These are phyloP conservation scores for Cinara cedri DNA, from an alignment of 2,888 invertebrate genomes.

Conservation along the genomic window DNA sequence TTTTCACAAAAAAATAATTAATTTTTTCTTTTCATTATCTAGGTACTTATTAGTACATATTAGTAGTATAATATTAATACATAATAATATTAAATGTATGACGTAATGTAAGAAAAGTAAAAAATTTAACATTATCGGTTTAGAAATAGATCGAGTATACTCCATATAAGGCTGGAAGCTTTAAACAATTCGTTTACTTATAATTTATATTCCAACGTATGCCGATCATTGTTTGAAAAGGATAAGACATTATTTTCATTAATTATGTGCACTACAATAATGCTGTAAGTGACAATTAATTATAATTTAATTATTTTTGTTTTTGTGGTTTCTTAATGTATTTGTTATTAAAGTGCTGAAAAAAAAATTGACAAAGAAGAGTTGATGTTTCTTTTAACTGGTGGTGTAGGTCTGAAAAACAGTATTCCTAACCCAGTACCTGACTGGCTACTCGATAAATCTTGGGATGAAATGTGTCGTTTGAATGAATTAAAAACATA, in stretches of 20 bases:
- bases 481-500: constrained; percentile 68
- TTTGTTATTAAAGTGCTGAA: constrained; percentile 56
- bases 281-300: constrained; percentile 63
- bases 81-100: background rate
- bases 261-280: constrained; percentile 76
- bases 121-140: background rate
- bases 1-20: too few relatives aligned
- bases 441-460: constrained; percentile 74
- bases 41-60: too few relatives aligned
- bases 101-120: too few relatives aligned
- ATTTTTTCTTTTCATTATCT: too few relatives aligned
- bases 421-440: background rate
- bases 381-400: constrained; percentile 70
- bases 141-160: constrained; percentile 71
- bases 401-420: constrained; percentile 28
- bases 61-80: too few relatives aligned
- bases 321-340: background rate
- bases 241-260: constrained; percentile 84
- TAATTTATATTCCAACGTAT: constrained; percentile 80
- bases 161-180: constrained; percentile 73
- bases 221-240: constrained; percentile 81
- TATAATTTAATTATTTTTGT: background rate
- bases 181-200: constrained; percentile 79
- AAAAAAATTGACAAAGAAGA: constrained; percentile 60
- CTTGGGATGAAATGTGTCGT: constrained; percentile 81